Evolutionary conservation across 64 coral and sea anemone genomes (phyloP).

Genomic region (Actinia tenebrosa): DNA sequence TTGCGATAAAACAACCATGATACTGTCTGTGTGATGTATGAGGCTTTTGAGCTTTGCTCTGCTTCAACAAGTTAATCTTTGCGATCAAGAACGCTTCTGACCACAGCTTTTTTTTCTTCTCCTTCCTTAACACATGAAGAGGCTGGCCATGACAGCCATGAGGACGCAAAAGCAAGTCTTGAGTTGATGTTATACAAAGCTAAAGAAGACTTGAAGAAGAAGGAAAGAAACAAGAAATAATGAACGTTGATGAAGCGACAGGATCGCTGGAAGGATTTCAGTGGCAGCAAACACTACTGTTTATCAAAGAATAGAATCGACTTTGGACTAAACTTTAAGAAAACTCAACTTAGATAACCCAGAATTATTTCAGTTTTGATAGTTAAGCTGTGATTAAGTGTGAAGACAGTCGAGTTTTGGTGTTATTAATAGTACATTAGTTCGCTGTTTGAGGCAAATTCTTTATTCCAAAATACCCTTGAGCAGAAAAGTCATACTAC

Average conservation of each 20-base stretch:
- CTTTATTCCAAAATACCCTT: too few species aligned
- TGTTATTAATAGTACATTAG: neutral
- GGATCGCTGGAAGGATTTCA: neutral
- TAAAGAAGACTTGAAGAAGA: constrained; percentile 75
- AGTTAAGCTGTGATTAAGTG: neutral
- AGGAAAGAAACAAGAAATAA: constrained; percentile 51
- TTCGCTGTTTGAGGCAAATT: too few species aligned
- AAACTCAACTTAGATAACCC: neutral
- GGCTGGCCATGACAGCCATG: constrained; percentile 79
- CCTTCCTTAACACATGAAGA: constrained; percentile 31
- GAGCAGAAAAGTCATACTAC: neutral
- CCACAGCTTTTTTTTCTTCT: neutral
- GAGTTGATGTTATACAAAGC: constrained; percentile 82
- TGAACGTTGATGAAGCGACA: neutral
- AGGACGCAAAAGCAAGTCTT: constrained; percentile 63
- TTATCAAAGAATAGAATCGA: too few species aligned
- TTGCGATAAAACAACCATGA: neutral
- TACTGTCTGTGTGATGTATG: too few species aligned
- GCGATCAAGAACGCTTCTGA: neutral
- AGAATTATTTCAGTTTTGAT: neutral
- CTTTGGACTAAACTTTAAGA: neutral
- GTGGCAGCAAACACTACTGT: neutral
- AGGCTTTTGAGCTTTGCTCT: neutral
- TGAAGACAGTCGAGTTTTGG: neutral
- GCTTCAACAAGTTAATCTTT: neutral